These are phyloP conservation scores for Lynx canadensis DNA, from an alignment of 2,113 vertebrate genomes.

Conservation along the genomic window DNA sequence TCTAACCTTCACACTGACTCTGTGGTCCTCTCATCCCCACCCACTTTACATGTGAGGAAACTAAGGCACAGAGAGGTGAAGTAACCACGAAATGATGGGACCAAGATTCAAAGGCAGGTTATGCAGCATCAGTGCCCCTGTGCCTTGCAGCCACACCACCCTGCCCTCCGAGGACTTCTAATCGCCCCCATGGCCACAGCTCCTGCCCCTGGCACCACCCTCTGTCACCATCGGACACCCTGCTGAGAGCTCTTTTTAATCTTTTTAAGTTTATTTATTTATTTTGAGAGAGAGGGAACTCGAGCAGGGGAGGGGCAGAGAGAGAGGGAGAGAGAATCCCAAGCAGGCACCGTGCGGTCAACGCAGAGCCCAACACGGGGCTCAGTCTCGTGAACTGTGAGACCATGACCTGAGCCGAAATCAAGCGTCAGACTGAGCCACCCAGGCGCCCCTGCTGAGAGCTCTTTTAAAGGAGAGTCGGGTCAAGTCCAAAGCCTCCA, in stretches of 20 bases:
- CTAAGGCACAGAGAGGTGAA: background rate
- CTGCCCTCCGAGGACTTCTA: background rate
- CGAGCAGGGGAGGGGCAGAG: no score
- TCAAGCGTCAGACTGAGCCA: no score
- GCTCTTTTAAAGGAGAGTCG: background rate
- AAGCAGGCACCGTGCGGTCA: no score
- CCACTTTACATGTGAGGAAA: background rate
- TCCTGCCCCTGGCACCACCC: background rate
- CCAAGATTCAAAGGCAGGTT: background rate
- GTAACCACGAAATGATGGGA: background rate
- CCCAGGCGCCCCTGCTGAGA: no score
- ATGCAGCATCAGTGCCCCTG: background rate
- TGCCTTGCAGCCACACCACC: background rate
- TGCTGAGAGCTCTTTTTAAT: background rate
- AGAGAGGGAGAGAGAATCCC: no score
- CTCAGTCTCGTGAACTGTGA: no score
- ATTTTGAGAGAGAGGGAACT: no score
- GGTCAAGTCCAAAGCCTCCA: background rate
- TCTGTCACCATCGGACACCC: background rate
- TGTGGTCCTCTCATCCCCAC: background rate
- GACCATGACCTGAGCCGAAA: no score
- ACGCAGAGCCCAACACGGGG: no score
- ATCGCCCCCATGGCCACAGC: accelerated
- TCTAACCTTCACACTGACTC: background rate
- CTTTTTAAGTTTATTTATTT: no score